phyloP scores from a whole-genome alignment of 2,797 vertebrate genomes.

The Peromyscus eremicus region DNA sequence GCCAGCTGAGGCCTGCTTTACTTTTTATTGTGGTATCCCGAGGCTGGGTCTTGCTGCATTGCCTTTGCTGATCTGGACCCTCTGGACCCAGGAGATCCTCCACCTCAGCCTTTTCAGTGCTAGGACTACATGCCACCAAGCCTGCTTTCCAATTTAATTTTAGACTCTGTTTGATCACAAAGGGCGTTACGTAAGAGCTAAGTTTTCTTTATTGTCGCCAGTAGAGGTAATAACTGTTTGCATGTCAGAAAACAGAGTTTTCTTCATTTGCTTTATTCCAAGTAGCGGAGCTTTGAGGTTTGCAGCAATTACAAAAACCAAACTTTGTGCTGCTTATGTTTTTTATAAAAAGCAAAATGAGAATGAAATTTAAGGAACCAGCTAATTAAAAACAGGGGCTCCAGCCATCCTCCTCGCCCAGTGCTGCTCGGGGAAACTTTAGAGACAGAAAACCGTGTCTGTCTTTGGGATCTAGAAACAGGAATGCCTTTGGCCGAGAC shows the following conservation, averaged over 20 bases:
- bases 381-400: conserved; percentile 70
- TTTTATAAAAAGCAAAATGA: conserved; percentile 71
- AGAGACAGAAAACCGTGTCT: conserved; percentile 61
- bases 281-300: conserved; percentile 73
- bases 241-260: conserved; percentile 53
- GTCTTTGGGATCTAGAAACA: conserved; percentile 50
- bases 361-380: conserved; percentile 73
- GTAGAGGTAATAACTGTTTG: conserved; percentile 58
- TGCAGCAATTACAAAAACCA: conserved; percentile 59
- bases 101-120: not conserved
- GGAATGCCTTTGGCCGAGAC: conserved; percentile 46
- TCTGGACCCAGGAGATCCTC: not conserved
- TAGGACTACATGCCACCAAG: not conserved
- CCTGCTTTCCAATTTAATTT: conserved; percentile 33
- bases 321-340: conserved; percentile 57
- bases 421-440: not conserved
- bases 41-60: not conserved
- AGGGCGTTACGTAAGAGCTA: not conserved
- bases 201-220: conserved; percentile 58
- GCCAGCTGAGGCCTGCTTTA: not conserved
- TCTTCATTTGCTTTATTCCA: conserved; percentile 71
- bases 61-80: not conserved
- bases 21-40: too few species aligned
- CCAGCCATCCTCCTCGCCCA: not conserved
- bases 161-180: conserved; percentile 50